phyloP scores from a whole-genome alignment of 2,113 vertebrate genomes.

The Himantopus leucocephalus region DNA sequence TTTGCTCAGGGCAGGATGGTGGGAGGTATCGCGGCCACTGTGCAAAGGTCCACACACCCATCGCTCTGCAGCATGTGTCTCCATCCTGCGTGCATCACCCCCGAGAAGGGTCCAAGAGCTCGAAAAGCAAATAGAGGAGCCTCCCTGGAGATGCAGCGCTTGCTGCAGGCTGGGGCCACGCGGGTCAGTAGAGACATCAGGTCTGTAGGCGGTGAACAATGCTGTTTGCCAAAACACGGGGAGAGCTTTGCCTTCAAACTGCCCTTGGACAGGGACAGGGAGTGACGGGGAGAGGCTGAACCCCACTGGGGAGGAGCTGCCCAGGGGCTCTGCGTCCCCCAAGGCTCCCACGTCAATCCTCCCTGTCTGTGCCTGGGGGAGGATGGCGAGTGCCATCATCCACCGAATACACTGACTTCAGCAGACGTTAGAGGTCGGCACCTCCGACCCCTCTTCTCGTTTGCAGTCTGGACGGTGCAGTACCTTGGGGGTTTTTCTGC shows the following conservation, averaged over 20 bases:
- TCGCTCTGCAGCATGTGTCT: background rate
- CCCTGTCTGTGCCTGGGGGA: background rate
- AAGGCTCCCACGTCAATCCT: background rate
- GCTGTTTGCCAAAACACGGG: background rate
- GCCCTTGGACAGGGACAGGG: background rate
- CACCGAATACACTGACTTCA: background rate
- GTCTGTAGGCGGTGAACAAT: background rate
- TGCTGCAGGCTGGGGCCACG: background rate
- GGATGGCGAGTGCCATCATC: background rate
- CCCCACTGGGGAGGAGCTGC: background rate
- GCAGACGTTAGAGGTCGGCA: accelerated
- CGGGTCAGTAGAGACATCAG: background rate
- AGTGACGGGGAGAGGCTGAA: background rate
- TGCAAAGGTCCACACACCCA: background rate
- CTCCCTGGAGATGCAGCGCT: background rate
- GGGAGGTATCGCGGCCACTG: accelerated
- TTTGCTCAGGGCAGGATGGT: background rate
- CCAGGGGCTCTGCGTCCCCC: background rate
- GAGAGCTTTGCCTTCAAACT: background rate
- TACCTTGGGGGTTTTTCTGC: background rate
- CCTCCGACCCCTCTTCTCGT: background rate
- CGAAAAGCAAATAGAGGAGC: background rate
- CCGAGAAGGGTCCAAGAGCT: background rate
- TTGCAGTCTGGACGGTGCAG: background rate
- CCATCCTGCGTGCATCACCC: accelerated